A percentile compares a stretch with the other conserved stretches of the same genome.
These are phyloP conservation scores for Urosaurus nigricauda DNA, from an alignment of 2,797 vertebrate genomes.

Conservation along the genomic window DNA sequence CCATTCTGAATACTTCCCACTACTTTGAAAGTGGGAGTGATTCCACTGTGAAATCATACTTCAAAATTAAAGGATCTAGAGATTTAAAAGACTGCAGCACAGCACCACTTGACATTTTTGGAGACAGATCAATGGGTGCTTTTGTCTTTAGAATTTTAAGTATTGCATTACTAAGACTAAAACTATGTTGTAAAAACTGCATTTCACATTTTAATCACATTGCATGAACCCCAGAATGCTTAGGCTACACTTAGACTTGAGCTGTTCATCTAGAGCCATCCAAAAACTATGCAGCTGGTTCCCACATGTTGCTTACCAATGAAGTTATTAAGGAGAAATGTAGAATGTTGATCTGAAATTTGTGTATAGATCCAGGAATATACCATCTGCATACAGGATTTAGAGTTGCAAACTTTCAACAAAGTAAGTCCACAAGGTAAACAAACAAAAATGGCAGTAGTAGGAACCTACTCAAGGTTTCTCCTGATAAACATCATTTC, in stretches of 20 bases:
- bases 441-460: background rate
- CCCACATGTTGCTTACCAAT: background rate
- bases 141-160: conserved; percentile 1
- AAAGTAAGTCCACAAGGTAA: background rate
- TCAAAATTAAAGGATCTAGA: conserved; percentile 27
- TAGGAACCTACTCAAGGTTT: conserved; percentile 6
- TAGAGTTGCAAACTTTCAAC: background rate
- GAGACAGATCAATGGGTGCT: conserved; percentile 37
- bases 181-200: conserved; percentile 4
- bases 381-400: background rate
- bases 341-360: background rate
- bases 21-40: background rate
- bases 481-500: background rate
- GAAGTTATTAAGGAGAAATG: background rate
- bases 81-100: background rate
- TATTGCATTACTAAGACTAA: conserved; percentile 59
- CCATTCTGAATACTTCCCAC: conserved; percentile 11
- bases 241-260: background rate
- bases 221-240: background rate
- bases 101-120: conserved; percentile 38
- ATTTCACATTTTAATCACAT: background rate
- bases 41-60: background rate
- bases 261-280: background rate
- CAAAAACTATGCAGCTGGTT: background rate
- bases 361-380: background rate